Conservation (phyloP, 2,113 vertebrate species). For the Chloebia gouldiae region DNA sequence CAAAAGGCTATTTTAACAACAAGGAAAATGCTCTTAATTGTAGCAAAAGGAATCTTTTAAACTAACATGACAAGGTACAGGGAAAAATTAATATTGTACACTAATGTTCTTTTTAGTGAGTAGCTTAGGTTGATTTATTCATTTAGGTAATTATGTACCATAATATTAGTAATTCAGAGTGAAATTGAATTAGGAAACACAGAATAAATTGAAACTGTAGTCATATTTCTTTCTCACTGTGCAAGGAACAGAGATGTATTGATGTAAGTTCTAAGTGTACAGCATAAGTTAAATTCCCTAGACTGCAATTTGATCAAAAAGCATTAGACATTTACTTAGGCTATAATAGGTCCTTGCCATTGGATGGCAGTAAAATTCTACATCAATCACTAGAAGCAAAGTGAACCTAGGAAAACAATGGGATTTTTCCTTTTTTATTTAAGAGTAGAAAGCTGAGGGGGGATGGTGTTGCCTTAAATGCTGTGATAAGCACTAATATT, state of each 20-base stretch:
- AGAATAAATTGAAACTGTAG: conserved; percentile 83
- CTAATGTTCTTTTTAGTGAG: conserved; percentile 84
- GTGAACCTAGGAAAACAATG: conserved; percentile 72
- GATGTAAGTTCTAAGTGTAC: conserved; percentile 77
- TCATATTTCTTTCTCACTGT: conserved; percentile 82
- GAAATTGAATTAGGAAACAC: conserved; percentile 88
- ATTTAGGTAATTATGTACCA: conserved; percentile 90
- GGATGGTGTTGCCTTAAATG: conserved; percentile 56
- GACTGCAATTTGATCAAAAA: conserved; percentile 82
- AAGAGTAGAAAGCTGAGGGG: conserved; percentile 66
- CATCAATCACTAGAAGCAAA: conserved; percentile 85
- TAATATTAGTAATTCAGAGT: conserved; percentile 93
- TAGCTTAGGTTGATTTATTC: conserved; percentile 90
- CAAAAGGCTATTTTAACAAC: conserved; percentile 65
- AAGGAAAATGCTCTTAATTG: conserved; percentile 65
- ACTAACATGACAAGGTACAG: conserved; percentile 82
- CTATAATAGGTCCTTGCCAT: conserved; percentile 83
- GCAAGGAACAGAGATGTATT: conserved; percentile 78
- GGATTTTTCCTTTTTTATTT: conserved; percentile 74
- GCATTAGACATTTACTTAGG: conserved; percentile 79
- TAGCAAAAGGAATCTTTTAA: conserved; percentile 82
- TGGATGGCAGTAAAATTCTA: conserved; percentile 99
- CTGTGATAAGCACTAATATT: conserved; percentile 60
- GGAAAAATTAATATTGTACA: conserved; percentile 80
- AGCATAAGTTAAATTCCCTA: conserved; percentile 82